A percentile compares a stretch with the other conserved stretches of the same genome.
Conservation (phyloP, 2,113 vertebrate species). For the Lethenteron camtschaticum region DNA sequence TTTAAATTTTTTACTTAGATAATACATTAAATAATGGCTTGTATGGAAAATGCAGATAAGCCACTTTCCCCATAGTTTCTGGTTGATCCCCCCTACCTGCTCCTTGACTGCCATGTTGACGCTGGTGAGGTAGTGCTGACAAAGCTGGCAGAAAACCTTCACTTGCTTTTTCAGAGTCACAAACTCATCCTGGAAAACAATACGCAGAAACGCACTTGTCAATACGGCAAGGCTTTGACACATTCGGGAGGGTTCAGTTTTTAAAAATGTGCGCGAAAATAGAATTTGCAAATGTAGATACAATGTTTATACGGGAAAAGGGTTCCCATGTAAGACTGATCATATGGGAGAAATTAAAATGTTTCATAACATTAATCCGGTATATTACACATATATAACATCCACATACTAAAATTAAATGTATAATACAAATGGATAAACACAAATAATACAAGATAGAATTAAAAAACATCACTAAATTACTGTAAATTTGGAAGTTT, state of each 20-base stretch:
- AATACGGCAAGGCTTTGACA: no score
- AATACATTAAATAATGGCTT: no score
- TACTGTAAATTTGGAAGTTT: neutral
- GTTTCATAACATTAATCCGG: neutral
- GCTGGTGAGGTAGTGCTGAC: conserved; percentile 91
- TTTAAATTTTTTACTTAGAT: no score
- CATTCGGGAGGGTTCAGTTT: no score
- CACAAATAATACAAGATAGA: no score
- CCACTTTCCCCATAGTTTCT: neutral
- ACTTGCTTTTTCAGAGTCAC: conserved; percentile 83
- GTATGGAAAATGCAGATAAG: no score
- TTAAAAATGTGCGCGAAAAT: no score
- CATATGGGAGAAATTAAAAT: neutral
- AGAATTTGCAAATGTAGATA: conserved; percentile 1
- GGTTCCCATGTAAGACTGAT: no score
- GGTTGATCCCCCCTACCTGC: conserved; percentile 35
- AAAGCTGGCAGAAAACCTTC: conserved; percentile 94
- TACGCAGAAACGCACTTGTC: conserved; percentile 7
- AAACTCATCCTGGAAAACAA: conserved; percentile 46
- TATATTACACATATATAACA: neutral
- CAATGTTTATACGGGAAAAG: neutral
- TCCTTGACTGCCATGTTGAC: conserved; percentile 96
- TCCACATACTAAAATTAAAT: neutral
- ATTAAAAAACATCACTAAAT: neutral
- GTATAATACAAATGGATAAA: neutral